Evolutionary conservation across 2,113 vertebrate species (phyloP).

Genomic region (Pomatorhinus ruficollis): DNA sequence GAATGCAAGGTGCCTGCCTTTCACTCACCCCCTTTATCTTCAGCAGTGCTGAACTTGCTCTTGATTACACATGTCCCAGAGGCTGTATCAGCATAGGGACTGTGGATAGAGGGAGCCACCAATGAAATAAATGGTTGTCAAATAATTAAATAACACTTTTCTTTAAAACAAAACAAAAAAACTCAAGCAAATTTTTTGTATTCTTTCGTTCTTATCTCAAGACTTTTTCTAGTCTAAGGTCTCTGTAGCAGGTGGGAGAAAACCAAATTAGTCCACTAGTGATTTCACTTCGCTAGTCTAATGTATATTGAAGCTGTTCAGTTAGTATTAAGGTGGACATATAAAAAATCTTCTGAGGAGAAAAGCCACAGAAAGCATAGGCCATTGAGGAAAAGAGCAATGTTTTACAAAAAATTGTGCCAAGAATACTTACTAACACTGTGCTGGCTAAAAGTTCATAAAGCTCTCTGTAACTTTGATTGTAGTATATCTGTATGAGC

Average conservation of each 20-base stretch:
- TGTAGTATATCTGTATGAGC: neutral
- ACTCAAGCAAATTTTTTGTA: neutral
- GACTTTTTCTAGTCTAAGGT: neutral
- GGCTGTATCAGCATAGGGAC: fast-evolving
- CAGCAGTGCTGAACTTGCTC: neutral
- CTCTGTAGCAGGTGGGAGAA: neutral
- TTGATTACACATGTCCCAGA: neutral
- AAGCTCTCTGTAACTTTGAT: neutral
- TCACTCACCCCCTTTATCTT: neutral
- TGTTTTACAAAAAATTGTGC: neutral
- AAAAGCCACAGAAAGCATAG: neutral
- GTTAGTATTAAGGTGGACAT: neutral
- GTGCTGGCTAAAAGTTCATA: neutral
- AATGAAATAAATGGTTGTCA: neutral
- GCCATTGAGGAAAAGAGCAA: neutral
- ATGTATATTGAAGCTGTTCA: neutral
- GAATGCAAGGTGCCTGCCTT: neutral
- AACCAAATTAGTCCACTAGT: neutral
- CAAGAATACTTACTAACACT: neutral
- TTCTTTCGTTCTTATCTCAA: neutral
- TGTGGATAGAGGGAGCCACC: neutral
- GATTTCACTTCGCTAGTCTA: neutral
- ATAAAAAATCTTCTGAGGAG: neutral
- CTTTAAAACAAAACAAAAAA: neutral
- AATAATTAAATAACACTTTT: neutral